These are phyloP conservation scores for Mustelus asterias DNA, from an alignment of 2,113 vertebrate species.

Conservation along the genomic window DNA sequence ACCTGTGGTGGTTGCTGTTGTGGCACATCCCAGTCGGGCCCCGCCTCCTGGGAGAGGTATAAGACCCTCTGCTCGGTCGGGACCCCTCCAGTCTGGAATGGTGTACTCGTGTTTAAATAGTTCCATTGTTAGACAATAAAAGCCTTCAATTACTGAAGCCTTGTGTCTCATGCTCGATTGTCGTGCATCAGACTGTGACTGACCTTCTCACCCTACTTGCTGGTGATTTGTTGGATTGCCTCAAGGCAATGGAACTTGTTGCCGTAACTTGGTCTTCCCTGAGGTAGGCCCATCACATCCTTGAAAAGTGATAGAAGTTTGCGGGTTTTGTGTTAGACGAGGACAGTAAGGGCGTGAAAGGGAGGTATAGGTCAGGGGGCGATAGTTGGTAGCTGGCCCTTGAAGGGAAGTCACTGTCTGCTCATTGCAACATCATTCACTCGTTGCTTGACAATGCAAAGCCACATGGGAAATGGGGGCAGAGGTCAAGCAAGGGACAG, in stretches of 20 bases:
- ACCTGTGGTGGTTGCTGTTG: too few relatives aligned
- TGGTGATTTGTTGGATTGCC: background rate
- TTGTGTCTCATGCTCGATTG: too few relatives aligned
- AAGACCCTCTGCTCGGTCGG: too few relatives aligned
- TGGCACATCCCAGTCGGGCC: too few relatives aligned
- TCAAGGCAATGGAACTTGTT: background rate
- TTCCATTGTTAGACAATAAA: too few relatives aligned
- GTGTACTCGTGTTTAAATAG: too few relatives aligned
- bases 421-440: background rate
- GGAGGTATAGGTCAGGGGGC: too few relatives aligned
- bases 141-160: too few relatives aligned
- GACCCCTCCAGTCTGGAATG: too few relatives aligned
- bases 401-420: background rate
- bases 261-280: background rate
- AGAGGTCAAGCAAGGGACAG: background rate
- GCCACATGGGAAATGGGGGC: background rate
- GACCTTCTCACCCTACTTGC: background rate
- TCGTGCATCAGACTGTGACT: background rate
- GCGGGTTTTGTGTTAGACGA: background rate
- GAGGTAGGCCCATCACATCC: background rate
- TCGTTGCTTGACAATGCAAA: background rate
- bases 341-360: too few relatives aligned
- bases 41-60: too few relatives aligned
- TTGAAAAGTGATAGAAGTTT: background rate
- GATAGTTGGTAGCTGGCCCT: background rate